These are phyloP conservation scores for Phalangium opilio DNA, from an alignment of 2,888 invertebrate genomes.

Conservation along the genomic window DNA sequence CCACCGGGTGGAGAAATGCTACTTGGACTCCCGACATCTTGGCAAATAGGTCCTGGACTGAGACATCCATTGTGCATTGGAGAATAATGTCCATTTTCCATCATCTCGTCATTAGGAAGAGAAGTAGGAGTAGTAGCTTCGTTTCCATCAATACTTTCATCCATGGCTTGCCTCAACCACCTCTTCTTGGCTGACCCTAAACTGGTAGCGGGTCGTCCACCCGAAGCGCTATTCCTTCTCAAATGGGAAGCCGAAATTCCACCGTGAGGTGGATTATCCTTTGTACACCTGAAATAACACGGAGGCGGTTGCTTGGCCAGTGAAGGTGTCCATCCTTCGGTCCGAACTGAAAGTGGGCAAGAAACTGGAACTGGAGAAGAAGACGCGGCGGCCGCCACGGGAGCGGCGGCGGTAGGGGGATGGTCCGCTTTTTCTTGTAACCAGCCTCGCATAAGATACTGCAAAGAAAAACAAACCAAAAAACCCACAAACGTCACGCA, in stretches of 20 bases:
- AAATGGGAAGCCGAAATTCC: constrained; percentile 24
- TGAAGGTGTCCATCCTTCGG: constrained; percentile 37
- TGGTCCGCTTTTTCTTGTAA: constrained; percentile 43
- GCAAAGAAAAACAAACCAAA: constrained; percentile 18
- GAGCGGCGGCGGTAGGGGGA: too few relatives aligned
- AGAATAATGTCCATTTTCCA: neutral
- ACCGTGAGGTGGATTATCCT: constrained; percentile 20
- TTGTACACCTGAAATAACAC: constrained; percentile 23
- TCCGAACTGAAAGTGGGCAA: constrained; percentile 23
- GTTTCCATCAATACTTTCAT: constrained; percentile 41
- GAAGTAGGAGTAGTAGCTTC: constrained; percentile 15
- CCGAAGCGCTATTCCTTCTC: constrained; percentile 26
- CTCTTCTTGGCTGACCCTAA: constrained; percentile 78
- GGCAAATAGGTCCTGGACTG: constrained; percentile 11
- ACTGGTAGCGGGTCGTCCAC: constrained; percentile 10
- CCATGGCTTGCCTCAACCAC: constrained; percentile 88
- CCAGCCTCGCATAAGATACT: constrained; percentile 75
- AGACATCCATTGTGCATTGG: constrained; percentile 12
- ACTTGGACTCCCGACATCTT: constrained; percentile 10
- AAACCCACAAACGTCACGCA: too few relatives aligned
- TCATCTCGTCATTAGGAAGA: neutral
- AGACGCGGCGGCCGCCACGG: too few relatives aligned
- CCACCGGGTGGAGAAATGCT: constrained; percentile 16
- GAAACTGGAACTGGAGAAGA: constrained; percentile 6
- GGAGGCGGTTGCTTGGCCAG: constrained; percentile 26